phyloP scores from a whole-genome alignment of 2,113 vertebrate genomes.

The Brachionichthys hirsutus region DNA sequence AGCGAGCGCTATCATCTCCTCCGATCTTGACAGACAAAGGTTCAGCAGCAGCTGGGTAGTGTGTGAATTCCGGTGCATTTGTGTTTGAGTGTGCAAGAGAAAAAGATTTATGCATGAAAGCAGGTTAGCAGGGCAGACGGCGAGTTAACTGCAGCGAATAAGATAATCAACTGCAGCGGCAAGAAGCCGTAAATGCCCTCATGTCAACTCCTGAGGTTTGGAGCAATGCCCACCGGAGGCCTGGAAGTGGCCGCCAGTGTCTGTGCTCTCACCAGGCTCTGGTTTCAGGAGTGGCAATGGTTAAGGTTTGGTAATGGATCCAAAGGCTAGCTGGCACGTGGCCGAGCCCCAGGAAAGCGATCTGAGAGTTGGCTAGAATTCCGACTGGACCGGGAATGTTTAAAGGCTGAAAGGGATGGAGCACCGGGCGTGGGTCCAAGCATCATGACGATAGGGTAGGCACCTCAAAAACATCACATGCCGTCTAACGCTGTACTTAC shows the following conservation, averaged over 20 bases:
- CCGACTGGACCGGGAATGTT: conserved; percentile 40
- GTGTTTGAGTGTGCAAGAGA: conserved; percentile 27
- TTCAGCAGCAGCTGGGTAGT: conserved; percentile 46
- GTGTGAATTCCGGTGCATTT: conserved; percentile 25
- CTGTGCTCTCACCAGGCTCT: conserved; percentile 68
- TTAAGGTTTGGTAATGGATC: conserved; percentile 78
- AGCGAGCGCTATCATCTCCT: conserved; percentile 59
- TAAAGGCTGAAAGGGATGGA: conserved; percentile 31
- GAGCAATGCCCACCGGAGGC: conserved; percentile 57
- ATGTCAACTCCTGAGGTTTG: conserved; percentile 36
- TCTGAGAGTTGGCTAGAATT: conserved; percentile 26
- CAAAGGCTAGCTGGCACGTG: conserved; percentile 62
- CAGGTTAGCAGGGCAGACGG: conserved; percentile 1
- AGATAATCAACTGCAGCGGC: conserved; percentile 32
- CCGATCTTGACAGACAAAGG: conserved; percentile 50
- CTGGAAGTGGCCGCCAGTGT: conserved; percentile 51
- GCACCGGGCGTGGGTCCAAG: conserved; percentile 52
- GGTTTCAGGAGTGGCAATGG: conserved; percentile 75
- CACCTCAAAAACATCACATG: too few species aligned
- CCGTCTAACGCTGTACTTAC: conserved; percentile 83
- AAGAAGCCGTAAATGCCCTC: conserved; percentile 41
- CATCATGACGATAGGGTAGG: conserved; percentile 27
- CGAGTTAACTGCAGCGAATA: conserved; percentile 3
- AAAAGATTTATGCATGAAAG: conserved; percentile 3
- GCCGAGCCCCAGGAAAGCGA: conserved; percentile 65